Evolutionary conservation across 2,113 vertebrate genomes (phyloP).

Genomic region (Guaruba guarouba): DNA sequence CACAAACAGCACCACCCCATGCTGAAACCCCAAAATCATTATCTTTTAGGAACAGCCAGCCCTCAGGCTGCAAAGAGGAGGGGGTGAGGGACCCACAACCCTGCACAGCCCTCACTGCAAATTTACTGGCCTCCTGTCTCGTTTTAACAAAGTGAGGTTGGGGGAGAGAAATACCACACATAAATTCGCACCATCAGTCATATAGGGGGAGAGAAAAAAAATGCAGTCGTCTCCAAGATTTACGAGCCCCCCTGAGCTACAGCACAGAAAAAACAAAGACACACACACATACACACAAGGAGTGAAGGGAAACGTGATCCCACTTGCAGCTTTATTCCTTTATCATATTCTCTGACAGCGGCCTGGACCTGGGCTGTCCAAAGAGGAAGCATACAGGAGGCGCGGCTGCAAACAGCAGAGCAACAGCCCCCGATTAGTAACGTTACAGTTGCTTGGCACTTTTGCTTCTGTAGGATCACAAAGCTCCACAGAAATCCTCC

Average conservation of each 20-base stretch:
- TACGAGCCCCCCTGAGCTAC: constrained; percentile 73
- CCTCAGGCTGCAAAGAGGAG: constrained; percentile 30
- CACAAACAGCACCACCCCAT: background rate
- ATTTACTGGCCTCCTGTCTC: constrained; percentile 49
- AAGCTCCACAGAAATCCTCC: background rate
- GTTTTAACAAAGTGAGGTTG: background rate
- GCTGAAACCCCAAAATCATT: constrained; percentile 14
- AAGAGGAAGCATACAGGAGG: background rate
- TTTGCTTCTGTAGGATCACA: background rate
- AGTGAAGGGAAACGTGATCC: constrained; percentile 38
- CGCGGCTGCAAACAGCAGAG: background rate
- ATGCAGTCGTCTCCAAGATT: constrained; percentile 68
- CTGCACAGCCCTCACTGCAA: constrained; percentile 8
- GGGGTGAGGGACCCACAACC: background rate
- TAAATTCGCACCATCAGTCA: constrained; percentile 78
- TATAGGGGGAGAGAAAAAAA: constrained; percentile 54
- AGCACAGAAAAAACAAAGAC: constrained; percentile 71
- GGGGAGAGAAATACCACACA: constrained; percentile 64
- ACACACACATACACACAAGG: constrained; percentile 56
- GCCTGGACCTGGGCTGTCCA: background rate
- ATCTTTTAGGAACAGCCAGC: background rate
- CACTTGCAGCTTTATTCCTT: constrained; percentile 59
- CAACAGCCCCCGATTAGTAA: background rate
- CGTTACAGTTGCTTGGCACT: background rate
- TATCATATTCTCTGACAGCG: constrained; percentile 37